Evolutionary conservation across 2,888 invertebrate genomes (phyloP).

Genomic region (Drosophila neotestacea): DNA sequence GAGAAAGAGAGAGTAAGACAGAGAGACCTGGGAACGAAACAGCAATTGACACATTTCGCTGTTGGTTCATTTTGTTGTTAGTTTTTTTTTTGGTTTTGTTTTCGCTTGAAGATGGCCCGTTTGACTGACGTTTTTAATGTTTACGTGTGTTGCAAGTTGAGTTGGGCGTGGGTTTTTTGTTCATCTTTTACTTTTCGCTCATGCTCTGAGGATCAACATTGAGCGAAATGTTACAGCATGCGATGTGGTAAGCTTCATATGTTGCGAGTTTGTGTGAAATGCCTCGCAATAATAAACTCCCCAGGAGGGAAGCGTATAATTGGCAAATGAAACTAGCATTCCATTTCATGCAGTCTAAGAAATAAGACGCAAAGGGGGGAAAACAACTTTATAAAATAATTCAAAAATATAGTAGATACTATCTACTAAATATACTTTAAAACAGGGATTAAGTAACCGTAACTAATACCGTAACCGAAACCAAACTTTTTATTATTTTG

Average conservation of each 20-base stretch:
- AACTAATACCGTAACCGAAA: no score
- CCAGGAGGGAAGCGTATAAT: not conserved
- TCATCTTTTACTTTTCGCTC: not conserved
- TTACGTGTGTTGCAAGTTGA: conserved; percentile 33
- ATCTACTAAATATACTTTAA: no score
- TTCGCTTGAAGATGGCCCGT: conserved; percentile 24
- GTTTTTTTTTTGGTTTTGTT: conserved; percentile 16
- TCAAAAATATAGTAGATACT: no score
- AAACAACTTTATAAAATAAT: no score
- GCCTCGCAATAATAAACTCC: not conserved
- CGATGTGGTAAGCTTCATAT: conserved; percentile 16
- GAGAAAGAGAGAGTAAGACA: not conserved
- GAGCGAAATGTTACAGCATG: conserved; percentile 25
- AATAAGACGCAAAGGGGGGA: no score
- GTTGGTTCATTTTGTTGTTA: conserved; percentile 5
- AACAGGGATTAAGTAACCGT: no score
- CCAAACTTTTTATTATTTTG: no score
- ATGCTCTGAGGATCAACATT: conserved; percentile 18
- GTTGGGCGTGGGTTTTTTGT: conserved; percentile 32
- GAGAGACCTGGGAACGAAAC: conserved; percentile 31
- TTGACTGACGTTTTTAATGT: conserved; percentile 31
- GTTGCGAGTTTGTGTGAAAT: conserved; percentile 6
- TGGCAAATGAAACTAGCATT: not conserved
- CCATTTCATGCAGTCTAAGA: no score
- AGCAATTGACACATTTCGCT: conserved; percentile 57